phyloP scores from a whole-genome alignment of 2,888 invertebrate genomes.

The Heliconius hortense region DNA sequence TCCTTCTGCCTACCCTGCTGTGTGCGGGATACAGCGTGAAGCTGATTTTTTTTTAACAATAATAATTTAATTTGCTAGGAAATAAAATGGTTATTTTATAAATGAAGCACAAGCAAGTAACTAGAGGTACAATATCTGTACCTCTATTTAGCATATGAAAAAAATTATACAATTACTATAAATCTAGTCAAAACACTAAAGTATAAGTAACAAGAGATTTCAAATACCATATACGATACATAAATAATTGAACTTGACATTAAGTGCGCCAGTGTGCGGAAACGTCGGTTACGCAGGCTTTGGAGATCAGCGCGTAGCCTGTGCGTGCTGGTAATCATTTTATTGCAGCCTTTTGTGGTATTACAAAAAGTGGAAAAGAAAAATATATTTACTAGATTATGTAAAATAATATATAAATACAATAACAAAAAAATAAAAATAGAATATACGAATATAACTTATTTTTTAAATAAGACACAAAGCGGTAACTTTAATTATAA shows the following conservation, averaged over 20 bases:
- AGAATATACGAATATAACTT: no score
- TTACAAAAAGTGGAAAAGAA: background rate
- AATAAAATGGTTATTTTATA: background rate
- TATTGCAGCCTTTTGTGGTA: background rate
- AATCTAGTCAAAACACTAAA: background rate
- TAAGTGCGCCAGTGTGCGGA: constrained; percentile 29
- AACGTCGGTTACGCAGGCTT: constrained; percentile 33
- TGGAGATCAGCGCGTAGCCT: constrained; percentile 31
- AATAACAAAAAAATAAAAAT: no score
- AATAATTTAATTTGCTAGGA: background rate
- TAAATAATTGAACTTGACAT: constrained; percentile 42
- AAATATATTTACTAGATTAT: background rate
- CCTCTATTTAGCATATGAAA: background rate
- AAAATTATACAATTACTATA: background rate
- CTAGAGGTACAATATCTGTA: no score
- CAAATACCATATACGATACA: constrained; percentile 6
- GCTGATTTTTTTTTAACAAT: no score
- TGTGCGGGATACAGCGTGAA: no score
- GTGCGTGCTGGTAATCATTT: background rate
- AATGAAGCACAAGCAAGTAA: no score
- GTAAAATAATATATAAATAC: no score
- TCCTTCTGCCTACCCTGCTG: no score
- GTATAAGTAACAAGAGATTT: background rate
- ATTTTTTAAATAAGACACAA: no score
- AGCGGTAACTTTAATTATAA: background rate